Evolutionary conservation across 2,113 vertebrate genomes (phyloP), one percentile per base, ranked within the genome.

Genomic region (Mesoclemmys tuberculata): DNA sequence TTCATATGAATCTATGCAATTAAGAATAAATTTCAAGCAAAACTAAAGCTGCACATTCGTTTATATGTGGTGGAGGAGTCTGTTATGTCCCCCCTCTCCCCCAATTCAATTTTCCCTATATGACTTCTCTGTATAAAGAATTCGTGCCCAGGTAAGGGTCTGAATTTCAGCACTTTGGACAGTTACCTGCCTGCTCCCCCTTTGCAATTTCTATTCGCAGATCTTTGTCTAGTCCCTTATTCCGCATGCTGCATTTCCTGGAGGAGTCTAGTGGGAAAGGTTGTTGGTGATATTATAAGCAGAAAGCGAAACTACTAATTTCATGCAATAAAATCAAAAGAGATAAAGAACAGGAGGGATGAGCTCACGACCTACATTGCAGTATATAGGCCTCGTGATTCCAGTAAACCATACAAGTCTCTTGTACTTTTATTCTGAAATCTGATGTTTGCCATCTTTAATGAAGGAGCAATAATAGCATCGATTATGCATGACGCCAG

Each of bases 111-210:
- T 46, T 52, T 14, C 51, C 51, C 51, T 18, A 13, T 16, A 5
- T 18, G 3, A 14, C 51, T 14, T 52, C 51, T 52, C 51, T 16
- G 4, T 2, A 19, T 38, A 31, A 41, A n/a, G 38, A 10, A 10
- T 24, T 24, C 38, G 11, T 6, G 38, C 71, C 5, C 10, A 4
- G 5, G 71, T 4, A 13, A 22, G 71, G 11, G 7, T 14, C 90
- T 77, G 93, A 81, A 54, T 82, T 88, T 91, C 82, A 91, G 97
- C 88, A 97, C 97, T 94, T 90, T 96, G 97, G 97, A 98, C 97
- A 98, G 96, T 80, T 92, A 85, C 44, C 90, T 27, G 24, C 78
- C 22, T 24, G 21, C 71, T 26, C 38, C 71, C n/a, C 6, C 11
- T 21, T 12, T 5, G 68, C n/a, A 19, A 31, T 35, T 61, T 22